Conservation (phyloP, 1,140 invertebrate genomes). For the Drosophila bifasciata region DNA sequence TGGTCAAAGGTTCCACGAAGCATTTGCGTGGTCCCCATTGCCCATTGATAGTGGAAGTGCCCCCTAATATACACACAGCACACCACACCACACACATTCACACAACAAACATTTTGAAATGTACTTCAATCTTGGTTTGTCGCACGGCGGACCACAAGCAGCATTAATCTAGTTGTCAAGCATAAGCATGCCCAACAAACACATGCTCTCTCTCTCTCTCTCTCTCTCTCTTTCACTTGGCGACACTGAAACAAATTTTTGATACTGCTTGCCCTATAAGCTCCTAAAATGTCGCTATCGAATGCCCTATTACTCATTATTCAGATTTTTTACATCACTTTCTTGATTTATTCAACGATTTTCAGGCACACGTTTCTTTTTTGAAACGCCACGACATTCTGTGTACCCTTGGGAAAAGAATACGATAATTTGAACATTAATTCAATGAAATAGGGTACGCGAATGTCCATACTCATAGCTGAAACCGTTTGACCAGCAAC, state of each 20-base stretch:
- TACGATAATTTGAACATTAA: too few species aligned
- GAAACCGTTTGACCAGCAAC: too few species aligned
- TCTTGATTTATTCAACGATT: too few species aligned
- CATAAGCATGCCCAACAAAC: conserved; percentile 31
- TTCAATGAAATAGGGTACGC: too few species aligned
- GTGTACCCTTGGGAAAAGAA: too few species aligned
- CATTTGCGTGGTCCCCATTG: conserved; percentile 43
- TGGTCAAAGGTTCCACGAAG: conserved; percentile 56
- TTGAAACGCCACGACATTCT: too few species aligned
- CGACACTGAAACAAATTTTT: too few species aligned
- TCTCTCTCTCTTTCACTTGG: conserved; percentile 4
- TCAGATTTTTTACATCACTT: too few species aligned
- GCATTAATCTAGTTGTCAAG: conserved; percentile 51
- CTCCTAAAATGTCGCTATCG: background rate
- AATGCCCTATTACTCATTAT: background rate
- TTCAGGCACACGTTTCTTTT: too few species aligned
- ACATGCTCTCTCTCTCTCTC: conserved; percentile 17
- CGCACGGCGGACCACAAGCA: conserved; percentile 14
- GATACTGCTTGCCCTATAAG: too few species aligned
- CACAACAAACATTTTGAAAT: conserved; percentile 18
- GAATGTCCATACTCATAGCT: too few species aligned
- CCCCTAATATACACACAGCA: conserved; percentile 23
- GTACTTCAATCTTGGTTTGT: conserved; percentile 37
- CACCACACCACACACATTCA: conserved; percentile 13
- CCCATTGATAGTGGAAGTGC: conserved; percentile 49